Evolutionary conservation across 2,113 vertebrate species (phyloP), one percentile per base, ranked within the genome.

Genomic region (Eretmodus cyanostictus): DNA sequence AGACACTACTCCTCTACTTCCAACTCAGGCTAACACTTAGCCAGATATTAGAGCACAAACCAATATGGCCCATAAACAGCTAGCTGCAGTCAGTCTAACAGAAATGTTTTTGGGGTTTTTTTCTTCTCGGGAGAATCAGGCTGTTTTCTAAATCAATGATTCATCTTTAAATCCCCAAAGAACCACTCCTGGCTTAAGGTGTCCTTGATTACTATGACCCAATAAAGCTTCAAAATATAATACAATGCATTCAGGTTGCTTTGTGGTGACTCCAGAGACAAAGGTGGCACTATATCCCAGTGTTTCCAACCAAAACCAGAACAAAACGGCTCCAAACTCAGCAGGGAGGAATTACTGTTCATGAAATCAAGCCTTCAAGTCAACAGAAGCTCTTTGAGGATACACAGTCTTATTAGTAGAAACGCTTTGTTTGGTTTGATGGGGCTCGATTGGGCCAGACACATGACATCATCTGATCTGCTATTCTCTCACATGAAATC

Each of bases 101-200:
- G 7, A 68, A 38, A 38, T 38, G 17, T 5, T 66, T 12, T 34
- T 12, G 6, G 22, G 11, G 1, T 0, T 0, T 7, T 51, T 54
- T 1, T 55, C 3, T 29, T 16, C 8, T 29, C 0, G 2, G 59
- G 59, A 63, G 29, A 63, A 34, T 63, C 31, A 36, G 31, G 59
- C 17, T 8, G 31, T n/a, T n/a, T 66, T 38, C 17, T 66, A 12
- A 38, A 66, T 66, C 34, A 66, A n/a, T 38, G 61, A 66, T 11
- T 38, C 17, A 66, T 66, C 61, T 1, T 38, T 36, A 66, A 66
- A 66, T 12, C 34, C 17, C 19, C 34, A 38, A 66, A 38, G 19
- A 66, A 38, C 61, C 61, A 2, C 19, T 66, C 19, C 34, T 38
- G 61, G 19, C 4, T 5, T 38, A 11, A 38, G 4, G 19, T 13